Evolutionary conservation across 2,888 invertebrate genomes (phyloP).

Genomic region (Diplazon laetatorius): DNA sequence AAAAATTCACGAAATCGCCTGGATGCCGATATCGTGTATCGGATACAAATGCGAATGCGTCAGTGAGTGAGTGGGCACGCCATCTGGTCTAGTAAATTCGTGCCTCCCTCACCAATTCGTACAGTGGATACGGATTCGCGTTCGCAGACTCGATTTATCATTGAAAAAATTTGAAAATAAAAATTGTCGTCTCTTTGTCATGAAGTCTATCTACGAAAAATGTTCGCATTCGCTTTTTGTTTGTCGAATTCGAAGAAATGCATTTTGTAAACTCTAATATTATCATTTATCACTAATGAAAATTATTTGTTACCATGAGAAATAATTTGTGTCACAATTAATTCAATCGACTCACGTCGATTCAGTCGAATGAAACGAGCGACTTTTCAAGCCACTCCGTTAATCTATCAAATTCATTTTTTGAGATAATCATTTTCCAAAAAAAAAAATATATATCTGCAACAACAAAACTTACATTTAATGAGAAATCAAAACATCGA

Average conservation of each 20-base stretch:
- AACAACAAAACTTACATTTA: neutral
- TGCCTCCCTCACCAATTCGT: slow-evolving; percentile 44
- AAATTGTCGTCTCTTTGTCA: neutral
- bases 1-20: slow-evolving; percentile 14
- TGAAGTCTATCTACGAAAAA: neutral
- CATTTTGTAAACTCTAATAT: too few species aligned
- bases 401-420: too few species aligned
- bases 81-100: slow-evolving; percentile 57
- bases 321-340: too few species aligned
- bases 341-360: too few species aligned
- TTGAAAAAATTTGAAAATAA: slow-evolving; percentile 1
- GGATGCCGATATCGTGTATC: slow-evolving; percentile 5
- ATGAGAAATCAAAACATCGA: neutral
- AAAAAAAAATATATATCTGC: neutral
- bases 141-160: neutral
- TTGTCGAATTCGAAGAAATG: too few species aligned
- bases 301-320: too few species aligned
- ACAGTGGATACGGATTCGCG: slow-evolving; percentile 16
- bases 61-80: slow-evolving; percentile 17
- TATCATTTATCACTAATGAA: too few species aligned
- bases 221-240: too few species aligned
- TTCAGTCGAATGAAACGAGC: too few species aligned
- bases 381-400: too few species aligned
- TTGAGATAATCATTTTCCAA: neutral
- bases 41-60: slow-evolving; percentile 39